Percentiles rank a stretch among this genome's conserved stretches.
Evolutionary conservation across 2,113 vertebrate species (phyloP).

Genomic region (Bubo scandiacus): DNA sequence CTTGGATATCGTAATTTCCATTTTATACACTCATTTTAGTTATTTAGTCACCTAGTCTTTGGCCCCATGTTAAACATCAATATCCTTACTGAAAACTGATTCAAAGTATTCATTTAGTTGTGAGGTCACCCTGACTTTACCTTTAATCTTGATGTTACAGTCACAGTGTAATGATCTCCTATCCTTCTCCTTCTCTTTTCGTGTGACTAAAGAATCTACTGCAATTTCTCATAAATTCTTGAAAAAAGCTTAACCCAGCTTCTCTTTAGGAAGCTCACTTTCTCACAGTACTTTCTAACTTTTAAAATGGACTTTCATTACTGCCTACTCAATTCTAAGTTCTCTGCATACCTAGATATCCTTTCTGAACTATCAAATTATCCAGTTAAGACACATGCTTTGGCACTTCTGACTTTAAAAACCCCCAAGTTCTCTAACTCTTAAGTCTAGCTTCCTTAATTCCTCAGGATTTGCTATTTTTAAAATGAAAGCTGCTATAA

Average conservation of each 20-base stretch:
- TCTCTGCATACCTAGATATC: neutral
- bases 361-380: neutral
- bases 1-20: neutral
- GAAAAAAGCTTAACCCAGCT: neutral
- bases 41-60: neutral
- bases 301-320: neutral
- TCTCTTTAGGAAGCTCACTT: neutral
- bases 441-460: neutral
- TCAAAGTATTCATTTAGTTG: neutral
- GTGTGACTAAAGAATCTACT: neutral
- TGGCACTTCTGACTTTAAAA: neutral
- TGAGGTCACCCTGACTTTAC: neutral
- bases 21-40: neutral
- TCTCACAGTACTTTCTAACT: neutral
- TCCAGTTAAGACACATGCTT: neutral
- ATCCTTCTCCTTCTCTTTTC: neutral
- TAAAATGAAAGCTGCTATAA: neutral
- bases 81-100: neutral
- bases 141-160: neutral
- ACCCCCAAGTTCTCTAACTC: accelerated
- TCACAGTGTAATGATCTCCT: neutral
- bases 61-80: neutral
- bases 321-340: neutral
- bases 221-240: neutral
- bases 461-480: neutral